Conservation (phyloP, 2,797 vertebrate species). For the Myotis findleyi region DNA sequence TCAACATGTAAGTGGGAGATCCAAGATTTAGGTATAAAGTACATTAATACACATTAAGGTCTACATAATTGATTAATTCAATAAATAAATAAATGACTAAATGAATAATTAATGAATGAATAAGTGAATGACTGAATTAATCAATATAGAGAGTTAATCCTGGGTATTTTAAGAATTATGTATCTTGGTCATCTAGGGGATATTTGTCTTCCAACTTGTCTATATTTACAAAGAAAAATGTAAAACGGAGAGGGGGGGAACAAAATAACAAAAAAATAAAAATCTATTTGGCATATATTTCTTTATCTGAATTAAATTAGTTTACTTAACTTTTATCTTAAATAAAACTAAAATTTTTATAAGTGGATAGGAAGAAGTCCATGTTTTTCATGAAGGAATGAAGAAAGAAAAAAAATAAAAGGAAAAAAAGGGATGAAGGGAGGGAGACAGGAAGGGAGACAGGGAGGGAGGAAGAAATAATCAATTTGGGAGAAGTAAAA, state of each 20-base stretch:
- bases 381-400: background rate
- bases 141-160: background rate
- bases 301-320: background rate
- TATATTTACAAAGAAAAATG: background rate
- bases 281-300: no score
- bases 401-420: background rate
- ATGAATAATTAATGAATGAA: background rate
- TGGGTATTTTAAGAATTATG: slow-evolving; percentile 16
- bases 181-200: background rate
- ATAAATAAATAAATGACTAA: background rate
- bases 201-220: background rate
- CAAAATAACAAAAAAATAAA: no score
- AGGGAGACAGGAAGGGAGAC: background rate
- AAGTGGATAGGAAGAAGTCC: background rate
- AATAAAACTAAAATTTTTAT: background rate
- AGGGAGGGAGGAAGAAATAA: background rate
- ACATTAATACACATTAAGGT: background rate
- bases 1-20: background rate
- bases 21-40: background rate
- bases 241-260: no score
- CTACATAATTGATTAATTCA: background rate
- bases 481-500: background rate
- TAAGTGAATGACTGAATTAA: background rate
- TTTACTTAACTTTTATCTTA: background rate
- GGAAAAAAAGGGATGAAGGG: background rate